Evolutionary conservation across 2,888 invertebrate genomes (phyloP).

Genomic region (Ethmia dodecea): DNA sequence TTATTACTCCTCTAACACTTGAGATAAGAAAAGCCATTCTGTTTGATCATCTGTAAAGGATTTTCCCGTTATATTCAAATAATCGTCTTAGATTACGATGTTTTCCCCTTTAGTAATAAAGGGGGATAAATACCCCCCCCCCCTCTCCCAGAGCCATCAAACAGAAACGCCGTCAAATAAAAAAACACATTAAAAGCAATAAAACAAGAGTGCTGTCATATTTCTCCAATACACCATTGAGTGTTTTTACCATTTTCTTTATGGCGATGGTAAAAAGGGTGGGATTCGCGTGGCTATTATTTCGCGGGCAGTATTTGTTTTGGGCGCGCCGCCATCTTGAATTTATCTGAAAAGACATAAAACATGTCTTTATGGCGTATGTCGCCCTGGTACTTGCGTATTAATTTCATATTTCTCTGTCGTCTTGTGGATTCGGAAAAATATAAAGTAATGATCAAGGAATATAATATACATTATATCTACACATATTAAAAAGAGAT

Average conservation of each 20-base stretch:
- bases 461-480: too few species aligned
- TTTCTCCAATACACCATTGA: not conserved
- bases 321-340: constrained; percentile 33
- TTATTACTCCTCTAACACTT: too few species aligned
- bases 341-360: constrained; percentile 35
- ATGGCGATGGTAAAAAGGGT: constrained; percentile 2
- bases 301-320: constrained; percentile 21
- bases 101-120: constrained; percentile 9
- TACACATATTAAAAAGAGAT: too few species aligned
- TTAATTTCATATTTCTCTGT: constrained; percentile 21
- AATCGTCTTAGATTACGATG: constrained; percentile 9
- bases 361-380: constrained; percentile 24
- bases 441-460: not conserved
- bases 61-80: constrained; percentile 3
- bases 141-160: constrained; percentile 23
- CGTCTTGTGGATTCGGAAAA: not conserved
- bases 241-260: too few species aligned
- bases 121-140: constrained; percentile 4
- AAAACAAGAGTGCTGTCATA: constrained; percentile 21
- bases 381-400: constrained; percentile 20
- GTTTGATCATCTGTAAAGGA: constrained; percentile 1
- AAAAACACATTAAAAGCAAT: constrained; percentile 36
- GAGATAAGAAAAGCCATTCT: too few species aligned
- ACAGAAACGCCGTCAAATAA: constrained; percentile 32
- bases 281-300: not conserved